Evolutionary conservation across 2,888 invertebrate genomes (phyloP).

Genomic region (Chrysolina americana): DNA sequence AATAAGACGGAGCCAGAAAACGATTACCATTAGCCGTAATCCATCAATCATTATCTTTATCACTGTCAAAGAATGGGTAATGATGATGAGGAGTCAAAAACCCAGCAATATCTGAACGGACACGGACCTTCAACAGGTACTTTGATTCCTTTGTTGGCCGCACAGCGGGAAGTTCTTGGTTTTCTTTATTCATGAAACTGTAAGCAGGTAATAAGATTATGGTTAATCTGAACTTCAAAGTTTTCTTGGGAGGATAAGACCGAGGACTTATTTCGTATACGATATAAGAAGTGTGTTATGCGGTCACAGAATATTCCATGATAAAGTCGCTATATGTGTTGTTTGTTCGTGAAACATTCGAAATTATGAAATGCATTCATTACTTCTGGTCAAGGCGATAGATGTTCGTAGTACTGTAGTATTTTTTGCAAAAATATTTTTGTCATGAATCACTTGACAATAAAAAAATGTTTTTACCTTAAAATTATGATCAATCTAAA

Average conservation of each 20-base stretch:
- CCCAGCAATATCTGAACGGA: constrained; percentile 30
- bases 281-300: constrained; percentile 35
- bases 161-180: constrained; percentile 45
- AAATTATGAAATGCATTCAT: too few relatives aligned
- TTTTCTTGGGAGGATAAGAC: constrained; percentile 45
- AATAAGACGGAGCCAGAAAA: constrained; percentile 18
- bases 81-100: constrained; percentile 31
- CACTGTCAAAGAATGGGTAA: constrained; percentile 25
- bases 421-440: too few relatives aligned
- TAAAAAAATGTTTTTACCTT: too few relatives aligned
- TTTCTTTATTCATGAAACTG: constrained; percentile 40
- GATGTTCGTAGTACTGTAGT: too few relatives aligned
- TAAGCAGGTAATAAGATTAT: constrained; percentile 51
- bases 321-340: too few relatives aligned
- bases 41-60: constrained; percentile 36
- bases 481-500: too few relatives aligned
- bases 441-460: too few relatives aligned
- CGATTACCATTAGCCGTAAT: constrained; percentile 30
- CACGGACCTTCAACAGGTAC: constrained; percentile 49
- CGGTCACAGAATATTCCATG: constrained; percentile 14
- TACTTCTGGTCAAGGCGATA: too few relatives aligned
- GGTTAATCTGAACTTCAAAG: constrained; percentile 48
- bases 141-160: constrained; percentile 50
- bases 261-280: constrained; percentile 31
- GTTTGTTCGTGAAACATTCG: too few relatives aligned